A percentile compares a stretch with the other conserved stretches of the same genome.
Evolutionary conservation across 2,113 vertebrate genomes (phyloP).

Genomic region (Neotragus moschatus): DNA sequence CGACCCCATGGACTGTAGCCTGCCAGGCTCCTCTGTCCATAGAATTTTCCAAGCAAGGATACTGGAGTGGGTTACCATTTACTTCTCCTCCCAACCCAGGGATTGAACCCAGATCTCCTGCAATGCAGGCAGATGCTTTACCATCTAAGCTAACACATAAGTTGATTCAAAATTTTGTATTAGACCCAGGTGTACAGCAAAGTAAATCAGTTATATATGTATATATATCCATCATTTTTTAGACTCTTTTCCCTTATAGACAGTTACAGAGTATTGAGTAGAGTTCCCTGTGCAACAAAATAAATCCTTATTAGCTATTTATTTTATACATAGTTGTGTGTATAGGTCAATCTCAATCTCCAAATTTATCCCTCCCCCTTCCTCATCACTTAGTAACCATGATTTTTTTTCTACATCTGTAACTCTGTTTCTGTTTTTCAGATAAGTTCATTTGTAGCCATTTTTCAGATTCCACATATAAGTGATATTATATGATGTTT

Average conservation of each 20-base stretch:
- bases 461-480: background rate
- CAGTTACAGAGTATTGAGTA: background rate
- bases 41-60: too few species aligned
- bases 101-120: too few species aligned
- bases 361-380: background rate
- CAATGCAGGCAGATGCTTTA: too few species aligned
- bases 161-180: background rate
- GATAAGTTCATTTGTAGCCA: background rate
- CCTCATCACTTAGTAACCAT: background rate
- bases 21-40: too few species aligned
- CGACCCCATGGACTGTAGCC: background rate
- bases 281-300: background rate
- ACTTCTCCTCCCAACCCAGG: too few species aligned
- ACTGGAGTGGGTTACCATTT: too few species aligned
- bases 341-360: background rate
- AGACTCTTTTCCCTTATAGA: background rate
- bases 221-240: background rate
- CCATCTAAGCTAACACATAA: background rate
- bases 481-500: background rate
- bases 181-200: background rate
- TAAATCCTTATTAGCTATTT: background rate
- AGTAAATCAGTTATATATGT: background rate
- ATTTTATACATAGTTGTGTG: background rate
- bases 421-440: background rate
- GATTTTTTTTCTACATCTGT: background rate